A percentile compares a stretch with the other conserved stretches of the same genome.
Conservation (phyloP, 2,797 vertebrate genomes). For the Synanceia verrucosa region DNA sequence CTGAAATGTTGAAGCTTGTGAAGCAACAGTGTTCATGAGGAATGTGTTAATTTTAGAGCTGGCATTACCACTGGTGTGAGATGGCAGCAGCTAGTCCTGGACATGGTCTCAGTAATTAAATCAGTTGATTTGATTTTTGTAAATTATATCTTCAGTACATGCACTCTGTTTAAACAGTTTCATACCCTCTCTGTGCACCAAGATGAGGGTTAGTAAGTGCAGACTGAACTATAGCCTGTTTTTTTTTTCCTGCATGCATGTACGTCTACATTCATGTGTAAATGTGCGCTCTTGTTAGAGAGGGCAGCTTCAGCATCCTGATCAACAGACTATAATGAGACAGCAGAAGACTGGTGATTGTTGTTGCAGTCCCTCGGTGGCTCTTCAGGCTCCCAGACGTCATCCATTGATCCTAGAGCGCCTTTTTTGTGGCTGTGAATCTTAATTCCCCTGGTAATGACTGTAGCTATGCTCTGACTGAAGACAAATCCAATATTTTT, state of each 20-base stretch:
- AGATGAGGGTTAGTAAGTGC: too few species aligned
- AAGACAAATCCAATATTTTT: not conserved
- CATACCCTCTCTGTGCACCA: not conserved
- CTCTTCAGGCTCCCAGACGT: slow-evolving; percentile 19
- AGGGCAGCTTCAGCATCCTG: not conserved
- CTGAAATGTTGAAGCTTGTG: slow-evolving; percentile 7
- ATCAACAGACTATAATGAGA: not conserved
- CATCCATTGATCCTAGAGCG: slow-evolving; percentile 2
- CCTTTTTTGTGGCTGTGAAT: slow-evolving; percentile 13
- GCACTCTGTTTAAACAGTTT: not conserved
- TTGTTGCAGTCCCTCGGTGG: slow-evolving; percentile 6
- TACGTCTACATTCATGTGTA: not conserved
- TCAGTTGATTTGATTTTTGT: not conserved
- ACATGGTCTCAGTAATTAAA: slow-evolving; percentile 7
- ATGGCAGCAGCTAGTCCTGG: slow-evolving; percentile 7
- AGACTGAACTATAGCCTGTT: too few species aligned
- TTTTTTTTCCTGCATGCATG: not conserved
- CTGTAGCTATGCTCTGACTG: not conserved
- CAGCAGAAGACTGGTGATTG: slow-evolving; percentile 18
- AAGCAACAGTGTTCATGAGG: slow-evolving; percentile 14
- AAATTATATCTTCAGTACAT: not conserved
- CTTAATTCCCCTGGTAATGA: not conserved
- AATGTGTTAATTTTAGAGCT: slow-evolving; percentile 28
- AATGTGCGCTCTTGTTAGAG: not conserved
- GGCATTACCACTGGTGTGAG: not conserved